A percentile compares a stretch with the other conserved stretches of the same genome.
Evolutionary conservation across 2,888 invertebrate genomes (phyloP).

Genomic region (Allophyes oxyacanthae): DNA sequence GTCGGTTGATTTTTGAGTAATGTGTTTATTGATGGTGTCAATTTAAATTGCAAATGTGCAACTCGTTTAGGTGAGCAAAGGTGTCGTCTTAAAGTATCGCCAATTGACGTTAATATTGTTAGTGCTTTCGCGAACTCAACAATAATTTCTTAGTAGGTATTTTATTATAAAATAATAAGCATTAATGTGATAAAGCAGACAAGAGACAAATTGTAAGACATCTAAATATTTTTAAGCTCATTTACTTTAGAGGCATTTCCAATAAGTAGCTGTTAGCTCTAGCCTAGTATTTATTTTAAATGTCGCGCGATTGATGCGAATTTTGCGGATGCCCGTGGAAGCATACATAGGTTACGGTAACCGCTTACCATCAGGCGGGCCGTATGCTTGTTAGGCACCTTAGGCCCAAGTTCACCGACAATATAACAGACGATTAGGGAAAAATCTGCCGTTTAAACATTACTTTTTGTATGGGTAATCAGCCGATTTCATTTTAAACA

Average conservation of each 20-base stretch:
- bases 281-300: no score
- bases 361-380: no score
- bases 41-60: conserved; percentile 53
- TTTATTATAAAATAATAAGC: conserved; percentile 35
- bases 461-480: no score
- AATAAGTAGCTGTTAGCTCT: no score
- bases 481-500: no score
- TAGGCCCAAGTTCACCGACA: no score
- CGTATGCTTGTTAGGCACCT: no score
- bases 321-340: no score
- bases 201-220: not conserved
- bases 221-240: not conserved
- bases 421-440: no score
- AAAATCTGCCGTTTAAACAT: no score
- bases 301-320: no score
- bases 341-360: no score
- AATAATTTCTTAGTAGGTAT: conserved; percentile 20
- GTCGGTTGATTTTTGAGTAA: conserved; percentile 1
- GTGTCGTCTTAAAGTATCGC: conserved; percentile 55
- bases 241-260: not conserved
- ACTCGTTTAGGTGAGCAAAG: conserved; percentile 44
- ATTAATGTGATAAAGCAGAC: conserved; percentile 20
- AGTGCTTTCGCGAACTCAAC: conserved; percentile 32
- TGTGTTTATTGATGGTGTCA: conserved; percentile 30
- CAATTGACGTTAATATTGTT: conserved; percentile 44